Evolutionary conservation across 2,797 vertebrate genomes (phyloP).

Genomic region (Sebastiscus tertius): DNA sequence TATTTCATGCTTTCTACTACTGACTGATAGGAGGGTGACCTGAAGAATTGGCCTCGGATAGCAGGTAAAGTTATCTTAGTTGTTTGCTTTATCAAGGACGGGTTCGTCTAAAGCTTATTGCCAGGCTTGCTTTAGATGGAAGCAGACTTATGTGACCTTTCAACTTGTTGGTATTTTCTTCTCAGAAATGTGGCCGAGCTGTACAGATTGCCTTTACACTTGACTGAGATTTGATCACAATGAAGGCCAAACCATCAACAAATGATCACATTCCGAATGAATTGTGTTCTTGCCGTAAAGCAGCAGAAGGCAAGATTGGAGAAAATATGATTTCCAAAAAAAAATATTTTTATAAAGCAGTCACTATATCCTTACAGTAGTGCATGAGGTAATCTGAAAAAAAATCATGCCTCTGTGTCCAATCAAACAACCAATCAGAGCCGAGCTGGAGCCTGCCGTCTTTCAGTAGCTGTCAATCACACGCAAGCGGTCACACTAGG

Average conservation of each 20-base stretch:
- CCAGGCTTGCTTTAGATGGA: no score
- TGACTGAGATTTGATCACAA: not conserved
- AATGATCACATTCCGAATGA: not conserved
- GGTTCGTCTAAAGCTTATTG: not conserved
- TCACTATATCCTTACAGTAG: no score
- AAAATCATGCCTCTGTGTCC: no score
- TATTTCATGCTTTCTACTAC: not conserved
- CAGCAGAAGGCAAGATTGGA: no score
- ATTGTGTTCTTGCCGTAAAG: not conserved
- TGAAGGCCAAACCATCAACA: not conserved
- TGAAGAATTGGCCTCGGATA: not conserved
- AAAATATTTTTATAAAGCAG: no score
- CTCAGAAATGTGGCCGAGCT: no score
- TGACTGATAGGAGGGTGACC: not conserved
- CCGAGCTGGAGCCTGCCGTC: no score
- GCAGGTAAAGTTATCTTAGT: not conserved
- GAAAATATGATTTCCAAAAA: no score
- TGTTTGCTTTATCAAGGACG: not conserved
- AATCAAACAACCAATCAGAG: no score
- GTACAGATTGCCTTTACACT: not conserved
- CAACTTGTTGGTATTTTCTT: not conserved
- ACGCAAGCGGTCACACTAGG: no score
- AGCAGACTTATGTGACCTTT: not conserved
- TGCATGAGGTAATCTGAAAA: no score
- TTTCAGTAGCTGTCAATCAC: no score